phyloP scores from a whole-genome alignment of 2,888 invertebrate species.

The Pristionchus entomophagus region DNA sequence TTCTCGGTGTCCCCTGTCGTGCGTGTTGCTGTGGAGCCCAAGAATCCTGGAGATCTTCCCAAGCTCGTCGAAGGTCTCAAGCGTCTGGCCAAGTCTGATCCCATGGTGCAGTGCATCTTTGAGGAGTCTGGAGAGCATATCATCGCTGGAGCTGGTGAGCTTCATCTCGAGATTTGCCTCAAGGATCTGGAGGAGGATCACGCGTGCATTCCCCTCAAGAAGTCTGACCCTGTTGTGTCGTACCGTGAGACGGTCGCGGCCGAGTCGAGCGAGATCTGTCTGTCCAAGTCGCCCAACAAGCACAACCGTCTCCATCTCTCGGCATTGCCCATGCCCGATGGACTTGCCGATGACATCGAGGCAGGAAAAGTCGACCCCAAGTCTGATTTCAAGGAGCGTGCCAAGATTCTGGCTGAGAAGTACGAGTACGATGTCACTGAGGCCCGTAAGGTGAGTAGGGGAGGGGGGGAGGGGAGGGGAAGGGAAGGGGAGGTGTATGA shows the following conservation, averaged over 20 bases:
- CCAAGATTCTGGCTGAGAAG: constrained; percentile 53
- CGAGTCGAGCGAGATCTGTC: constrained; percentile 52
- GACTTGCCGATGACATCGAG: constrained; percentile 57
- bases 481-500: too few species aligned
- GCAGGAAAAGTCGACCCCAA: constrained; percentile 33
- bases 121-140: constrained; percentile 58
- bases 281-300: constrained; percentile 65
- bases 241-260: constrained; percentile 61
- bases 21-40: constrained; percentile 93
- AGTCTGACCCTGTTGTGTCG: constrained; percentile 57
- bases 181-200: constrained; percentile 59
- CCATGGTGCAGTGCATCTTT: constrained; percentile 53
- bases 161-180: constrained; percentile 62
- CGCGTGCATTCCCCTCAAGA: constrained; percentile 55
- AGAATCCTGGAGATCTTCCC: constrained; percentile 96
- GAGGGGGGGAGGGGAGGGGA: too few species aligned
- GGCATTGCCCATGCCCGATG: constrained; percentile 56
- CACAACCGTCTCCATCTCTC: constrained; percentile 58
- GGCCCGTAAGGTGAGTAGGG: constrained; percentile 51
- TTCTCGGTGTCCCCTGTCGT: background rate
- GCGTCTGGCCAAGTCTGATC: constrained; percentile 58
- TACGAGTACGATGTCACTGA: constrained; percentile 53
- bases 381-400: constrained; percentile 53
- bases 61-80: constrained; percentile 82
- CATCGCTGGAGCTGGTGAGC: constrained; percentile 62